Evolutionary conservation across 2,797 vertebrate species (phyloP), one percentile per base, ranked within the genome.

Genomic region (Triplophysa yarkandensis): DNA sequence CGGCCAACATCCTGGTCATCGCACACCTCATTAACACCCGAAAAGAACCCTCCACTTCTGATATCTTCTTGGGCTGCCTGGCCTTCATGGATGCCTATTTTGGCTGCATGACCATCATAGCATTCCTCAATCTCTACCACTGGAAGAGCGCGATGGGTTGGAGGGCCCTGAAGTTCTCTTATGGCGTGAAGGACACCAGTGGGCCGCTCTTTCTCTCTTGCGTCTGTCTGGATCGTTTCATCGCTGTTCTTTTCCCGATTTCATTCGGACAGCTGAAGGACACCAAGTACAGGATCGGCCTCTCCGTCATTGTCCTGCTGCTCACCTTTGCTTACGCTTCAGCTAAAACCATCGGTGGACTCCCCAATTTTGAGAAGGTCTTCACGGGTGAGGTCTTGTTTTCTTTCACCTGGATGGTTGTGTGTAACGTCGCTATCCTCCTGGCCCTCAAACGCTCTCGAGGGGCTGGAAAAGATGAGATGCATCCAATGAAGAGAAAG

Each of bases 401-500:
- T 0, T 44, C 85, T 0, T 93, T 93, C 57, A 39, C 72, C 4
- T 90, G 90, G 89, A 92, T 93, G 92, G 30, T 90, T 0, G 13
- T 89, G 60, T 92, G 92, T 39, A 93, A 92, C 9, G 17, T 36
- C 0, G 78, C 86, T 80, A 93, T 93, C 76, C 79, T 93, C 28
- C 80, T 82, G 87, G 86, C 85, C n/a, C 78, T 93, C 64, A 91
- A 88, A 77, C 89, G 81, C 67, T 92, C 92, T 0, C 81, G 81
- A 0, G 70, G 87, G 0, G 76, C 80, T 0, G 89, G 92, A 5
- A 92, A 90, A 74, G 91, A 93, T 3, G 82, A 90, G 58, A 92
- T 93, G 90, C 91, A 93, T 66, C 92, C 92, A 32, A 90, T 92
- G 91, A 92, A 92, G 85, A 92, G 88, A 85, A 92, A 84, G 21